Evolutionary conservation across 2,113 vertebrate species (phyloP), one percentile per base, ranked within the genome.

Genomic region (Cyphomyrus plagiostoma): DNA sequence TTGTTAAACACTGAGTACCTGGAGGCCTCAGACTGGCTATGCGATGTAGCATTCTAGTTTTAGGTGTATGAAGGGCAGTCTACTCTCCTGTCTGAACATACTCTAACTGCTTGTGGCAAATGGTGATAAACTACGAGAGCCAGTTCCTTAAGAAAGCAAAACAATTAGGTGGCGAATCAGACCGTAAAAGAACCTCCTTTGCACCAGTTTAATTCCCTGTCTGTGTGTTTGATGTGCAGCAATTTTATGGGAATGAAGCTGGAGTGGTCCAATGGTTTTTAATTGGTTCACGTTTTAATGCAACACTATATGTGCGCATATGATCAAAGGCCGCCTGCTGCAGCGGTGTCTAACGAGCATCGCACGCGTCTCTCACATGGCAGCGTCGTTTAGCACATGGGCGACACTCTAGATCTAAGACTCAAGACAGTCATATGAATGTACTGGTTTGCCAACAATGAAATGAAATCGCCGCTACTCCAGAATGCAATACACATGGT

Each of bases 251-350:
- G 30, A 30, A 87, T 49, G 46, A 58, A 74, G 26, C 21, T 11
- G 23, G 62, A 66, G 48, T 35, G 85, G 85, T 86, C 87, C 58
- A 26, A 83, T 86, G 56, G 11, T 50, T 74, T 92, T 92, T 94
- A 91, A 93, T 92, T 92, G 91, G 53, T 89, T 77, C 50, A 6
- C 66, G 88, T 93, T 91, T 90, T 89, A 89, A 89, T 94, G 49
- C 88, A 21, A 11, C 74, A 74, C 74, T 86, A 5, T 35, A 26
- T 46, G 45, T 50, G 83, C 26, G 83, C 4, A 3, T 7, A 45
- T 23, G 23, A 48, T 46, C n/a, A 26, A 26, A 85, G 83, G 83
- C 21, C 11, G 45, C 83, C 48, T 77, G 70, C 70, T 17, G 4
- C 11, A 6, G 8, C 19, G 23, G 45, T 30, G 4, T n/a, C 80